A percentile compares a stretch with the other conserved stretches of the same genome.
These are phyloP conservation scores for Patella vulgata DNA, from an alignment of 1,140 invertebrate species.

Conservation along the genomic window DNA sequence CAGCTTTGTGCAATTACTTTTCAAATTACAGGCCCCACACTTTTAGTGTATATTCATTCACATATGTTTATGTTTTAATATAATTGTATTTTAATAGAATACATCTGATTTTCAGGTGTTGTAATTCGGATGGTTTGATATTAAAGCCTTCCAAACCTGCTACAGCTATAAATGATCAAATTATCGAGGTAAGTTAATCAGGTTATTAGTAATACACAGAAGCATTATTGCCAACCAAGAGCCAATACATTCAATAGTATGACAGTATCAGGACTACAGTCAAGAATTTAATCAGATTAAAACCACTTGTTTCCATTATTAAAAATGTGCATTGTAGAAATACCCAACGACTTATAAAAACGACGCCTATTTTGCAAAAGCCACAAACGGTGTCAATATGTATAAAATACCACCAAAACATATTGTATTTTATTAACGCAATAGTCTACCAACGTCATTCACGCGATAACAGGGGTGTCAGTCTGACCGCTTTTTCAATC, in stretches of 20 bases:
- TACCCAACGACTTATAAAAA: not conserved
- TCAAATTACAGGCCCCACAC: no score
- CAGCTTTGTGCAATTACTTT: no score
- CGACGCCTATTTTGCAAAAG: not conserved
- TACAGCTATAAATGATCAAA: conserved; percentile 31
- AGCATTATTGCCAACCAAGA: not conserved
- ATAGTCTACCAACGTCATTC: no score
- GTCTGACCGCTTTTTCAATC: no score
- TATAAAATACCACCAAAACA: no score
- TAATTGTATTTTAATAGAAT: no score
- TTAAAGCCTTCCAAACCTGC: conserved; percentile 31
- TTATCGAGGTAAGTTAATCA: conserved; percentile 24
- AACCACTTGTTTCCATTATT: not conserved
- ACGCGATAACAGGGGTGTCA: no score
- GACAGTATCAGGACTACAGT: not conserved
- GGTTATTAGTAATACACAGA: not conserved
- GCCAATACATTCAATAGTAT: not conserved
- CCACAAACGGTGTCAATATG: no score
- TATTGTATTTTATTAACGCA: no score
- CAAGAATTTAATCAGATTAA: not conserved
- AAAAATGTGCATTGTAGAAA: not conserved
- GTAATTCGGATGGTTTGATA: conserved; percentile 30
- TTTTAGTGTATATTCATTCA: no score
- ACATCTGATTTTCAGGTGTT: conserved; percentile 27
- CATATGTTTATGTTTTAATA: no score